Percentiles rank a stretch among this genome's conserved stretches.
These are phyloP conservation scores for Troides aeacus DNA, from an alignment of 2,888 invertebrate genomes.

Conservation along the genomic window DNA sequence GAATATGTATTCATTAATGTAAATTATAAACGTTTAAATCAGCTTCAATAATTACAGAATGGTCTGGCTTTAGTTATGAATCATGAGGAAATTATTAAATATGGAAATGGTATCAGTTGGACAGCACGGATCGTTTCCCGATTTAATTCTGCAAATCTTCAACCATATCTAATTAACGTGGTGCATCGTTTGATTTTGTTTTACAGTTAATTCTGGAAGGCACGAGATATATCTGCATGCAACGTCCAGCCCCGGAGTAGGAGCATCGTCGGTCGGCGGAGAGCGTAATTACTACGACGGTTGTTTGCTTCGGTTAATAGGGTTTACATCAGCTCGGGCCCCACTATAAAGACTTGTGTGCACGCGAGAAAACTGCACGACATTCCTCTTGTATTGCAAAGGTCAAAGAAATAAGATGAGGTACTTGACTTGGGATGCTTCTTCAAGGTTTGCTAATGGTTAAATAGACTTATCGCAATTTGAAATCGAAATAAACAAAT, in stretches of 20 bases:
- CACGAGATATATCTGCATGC: conserved; percentile 27
- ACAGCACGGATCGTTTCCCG: too few species aligned
- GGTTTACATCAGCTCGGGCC: conserved; percentile 23
- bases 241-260: conserved; percentile 10
- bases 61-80: too few species aligned
- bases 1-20: too few species aligned
- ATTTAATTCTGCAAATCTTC: too few species aligned
- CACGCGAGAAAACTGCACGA: conserved; percentile 23
- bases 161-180: conserved; percentile 18
- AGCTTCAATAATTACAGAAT: too few species aligned
- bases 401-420: conserved; percentile 17
- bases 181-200: conserved; percentile 27
- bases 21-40: too few species aligned
- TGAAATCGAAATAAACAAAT: too few species aligned
- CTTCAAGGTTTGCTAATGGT: conserved; percentile 4
- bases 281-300: conserved; percentile 26
- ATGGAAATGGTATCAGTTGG: too few species aligned
- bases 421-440: conserved; percentile 6
- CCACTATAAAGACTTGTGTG: conserved; percentile 21
- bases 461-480: not conserved
- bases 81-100: too few species aligned
- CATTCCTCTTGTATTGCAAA: conserved; percentile 16
- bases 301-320: conserved; percentile 30
- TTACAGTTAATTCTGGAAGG: conserved; percentile 29
- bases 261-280: conserved; percentile 10